Base-by-base conservation (phyloP, 2,113 vertebrate species). In the Symphodus melops region DNA sequence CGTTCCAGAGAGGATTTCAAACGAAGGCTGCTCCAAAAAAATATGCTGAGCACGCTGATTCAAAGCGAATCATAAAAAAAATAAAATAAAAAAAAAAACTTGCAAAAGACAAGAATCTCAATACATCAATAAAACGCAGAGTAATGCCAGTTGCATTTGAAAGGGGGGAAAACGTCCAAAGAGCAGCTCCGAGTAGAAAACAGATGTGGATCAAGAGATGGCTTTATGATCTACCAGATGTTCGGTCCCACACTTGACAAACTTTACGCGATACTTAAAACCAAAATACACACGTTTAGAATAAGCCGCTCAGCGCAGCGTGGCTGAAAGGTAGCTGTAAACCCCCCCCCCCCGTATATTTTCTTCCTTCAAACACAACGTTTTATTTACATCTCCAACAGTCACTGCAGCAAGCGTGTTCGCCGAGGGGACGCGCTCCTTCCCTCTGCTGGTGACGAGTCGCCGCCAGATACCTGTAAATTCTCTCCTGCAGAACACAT, bases 171-270 rank as follows among this genome's bases (percentile, higher is more conserved):
- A 16, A 28, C 3, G 13, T 36, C n/a, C 41, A 57, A 16, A 20
- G 5, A 46, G 58, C n/a, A 39, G 17, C 58, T 57, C 25, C 4
- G 7, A 54, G 56, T 58, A 23, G 14, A 28, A 51, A 64, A 36
- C 33, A 14, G 11, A 37, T 53, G n/a, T 14, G 21, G 48, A 14
- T 67, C 21, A 55, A 42, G 16, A 28, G 66, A 69, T 44, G 23
- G 33, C 1, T 57, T 57, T 57, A 71, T 53, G 68, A 39, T 42
- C 48, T 25, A 21, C 68, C 59, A 72, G 49, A 62, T 62, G 54
- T 49, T 58, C 23, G 21, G 23, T 1, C 37, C 3, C 17, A 13
- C 16, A 41, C 5, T 9, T 11, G 12, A 53, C n/a, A 21, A 46
- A 51, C 46, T 48, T 65, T 21, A 23, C 0, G 33, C 33, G 11